Percentiles rank a stretch among this genome's conserved stretches.
These are phyloP conservation scores for Trachymyrmex septentrionalis DNA, from an alignment of 1,140 invertebrate species.

Conservation along the genomic window DNA sequence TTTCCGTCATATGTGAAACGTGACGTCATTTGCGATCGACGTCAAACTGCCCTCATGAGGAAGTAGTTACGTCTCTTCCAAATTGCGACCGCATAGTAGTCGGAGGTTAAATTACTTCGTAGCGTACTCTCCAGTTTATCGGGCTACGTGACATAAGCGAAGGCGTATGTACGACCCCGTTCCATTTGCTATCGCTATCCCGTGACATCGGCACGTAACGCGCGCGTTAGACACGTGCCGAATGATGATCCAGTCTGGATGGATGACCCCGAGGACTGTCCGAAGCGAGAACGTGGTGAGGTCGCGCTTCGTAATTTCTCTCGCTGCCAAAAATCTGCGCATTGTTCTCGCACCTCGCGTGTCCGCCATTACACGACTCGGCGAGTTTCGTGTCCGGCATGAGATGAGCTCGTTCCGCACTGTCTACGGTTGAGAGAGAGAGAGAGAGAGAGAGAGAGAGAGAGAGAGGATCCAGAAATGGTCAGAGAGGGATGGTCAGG, in stretches of 20 bases:
- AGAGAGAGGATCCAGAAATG: not conserved
- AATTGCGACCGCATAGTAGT: conserved; percentile 38
- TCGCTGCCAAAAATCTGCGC: conserved; percentile 51
- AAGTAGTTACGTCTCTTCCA: conserved; percentile 38
- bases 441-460: conserved; percentile 1
- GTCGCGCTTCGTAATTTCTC: conserved; percentile 36
- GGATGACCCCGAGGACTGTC: not conserved
- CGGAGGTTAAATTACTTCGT: conserved; percentile 48
- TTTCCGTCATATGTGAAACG: not conserved
- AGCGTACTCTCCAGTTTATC: conserved; percentile 41
- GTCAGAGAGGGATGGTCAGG: not conserved
- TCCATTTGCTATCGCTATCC: conserved; percentile 47
- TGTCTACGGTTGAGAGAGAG: not conserved
- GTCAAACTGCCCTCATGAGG: conserved; percentile 12
- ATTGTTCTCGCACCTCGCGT: conserved; percentile 60
- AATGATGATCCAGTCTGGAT: conserved; percentile 38
- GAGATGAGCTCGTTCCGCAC: conserved; percentile 51
- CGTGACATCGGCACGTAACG: conserved; percentile 49
- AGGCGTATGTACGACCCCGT: conserved; percentile 21
- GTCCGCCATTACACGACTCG: conserved; percentile 57
- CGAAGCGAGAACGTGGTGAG: conserved; percentile 7
- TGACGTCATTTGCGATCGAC: conserved; percentile 8
- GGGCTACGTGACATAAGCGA: conserved; percentile 51
- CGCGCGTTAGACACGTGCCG: conserved; percentile 40
- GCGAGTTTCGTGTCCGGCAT: conserved; percentile 64